Base-by-base conservation (phyloP, 2,888 invertebrate species). In the Thecophora atra region DNA sequence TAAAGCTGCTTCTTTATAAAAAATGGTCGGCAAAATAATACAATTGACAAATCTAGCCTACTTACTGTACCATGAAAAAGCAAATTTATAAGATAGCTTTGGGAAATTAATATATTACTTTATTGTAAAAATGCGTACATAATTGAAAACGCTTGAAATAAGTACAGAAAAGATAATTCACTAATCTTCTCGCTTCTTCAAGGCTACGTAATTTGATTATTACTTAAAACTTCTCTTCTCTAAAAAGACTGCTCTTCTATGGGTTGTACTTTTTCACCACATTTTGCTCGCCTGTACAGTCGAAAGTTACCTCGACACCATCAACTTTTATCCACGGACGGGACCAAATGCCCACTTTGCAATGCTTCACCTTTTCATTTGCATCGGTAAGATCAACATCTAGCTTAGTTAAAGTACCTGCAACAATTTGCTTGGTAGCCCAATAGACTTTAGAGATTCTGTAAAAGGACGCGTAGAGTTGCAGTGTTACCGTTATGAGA, bases 291-390 rank as follows among this genome's bases (percentile, higher is more conserved):
- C 78, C 77, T 4, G 75, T 74, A 13, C 78, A 80, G 0, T 78
- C 47, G n/a, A 81, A 77, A 19, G 77, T 78, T 1, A 80, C 75
- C 30, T 76, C 24, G 66, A 77, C 76, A 7, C 76, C 79, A 60
- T 80, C 73, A n/a, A n/a, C n/a, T 8, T 74, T 62, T 66, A 79
- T 67, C 81, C 80, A 81, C 2, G 78, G 75, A 54, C 76, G 79
- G 5, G 77, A 75, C 78, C 78, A 79, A 68, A 81, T 81, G 7
- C 63, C 24, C 6, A 81, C 76, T 47, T 76, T 68, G 71, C 81
- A 80, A 11, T 75, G 73, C 74, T 78, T 79, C 0, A 64, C 71
- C 0, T 24, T 68, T 3, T 67, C 71, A 6, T 75, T 60, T 6
- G 71, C 64, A 56, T 76, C 75, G 37, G 76, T 64, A 0, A 81